A percentile compares a stretch with the other conserved stretches of the same genome.
phyloP scores from a whole-genome alignment of 2,888 invertebrate genomes.

The Tenthredo notha region DNA sequence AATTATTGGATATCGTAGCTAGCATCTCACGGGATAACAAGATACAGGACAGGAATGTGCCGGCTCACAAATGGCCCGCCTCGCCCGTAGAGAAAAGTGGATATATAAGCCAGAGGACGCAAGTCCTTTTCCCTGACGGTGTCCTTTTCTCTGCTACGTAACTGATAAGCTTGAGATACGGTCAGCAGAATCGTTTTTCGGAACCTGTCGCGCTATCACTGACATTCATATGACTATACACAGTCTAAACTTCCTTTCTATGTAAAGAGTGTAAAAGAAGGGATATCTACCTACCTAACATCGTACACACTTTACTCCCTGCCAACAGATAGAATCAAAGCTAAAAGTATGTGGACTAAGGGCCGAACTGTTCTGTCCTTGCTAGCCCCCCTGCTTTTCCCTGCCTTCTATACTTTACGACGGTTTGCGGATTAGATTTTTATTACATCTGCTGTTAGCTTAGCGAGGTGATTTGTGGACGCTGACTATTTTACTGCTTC shows the following conservation, averaged over 20 bases:
- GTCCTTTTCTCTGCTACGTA: slow-evolving; percentile 21
- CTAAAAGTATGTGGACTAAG: slow-evolving; percentile 2
- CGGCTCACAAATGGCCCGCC: slow-evolving; percentile 61
- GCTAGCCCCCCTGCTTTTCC: neutral
- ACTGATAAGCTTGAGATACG: slow-evolving; percentile 42
- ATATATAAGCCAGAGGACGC: slow-evolving; percentile 30
- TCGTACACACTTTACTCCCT: slow-evolving; percentile 4
- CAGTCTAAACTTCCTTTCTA: neutral
- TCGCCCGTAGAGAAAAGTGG: slow-evolving; percentile 35
- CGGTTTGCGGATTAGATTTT: slow-evolving; percentile 55
- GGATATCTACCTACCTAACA: neutral
- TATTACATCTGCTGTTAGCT: slow-evolving; percentile 54
- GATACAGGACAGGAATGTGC: slow-evolving; percentile 63
- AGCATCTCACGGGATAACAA: slow-evolving; percentile 64
- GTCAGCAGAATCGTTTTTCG: slow-evolving; percentile 43
- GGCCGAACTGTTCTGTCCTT: neutral
- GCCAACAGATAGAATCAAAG: slow-evolving; percentile 42
- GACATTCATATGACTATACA: slow-evolving; percentile 8
- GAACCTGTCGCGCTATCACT: slow-evolving; percentile 33
- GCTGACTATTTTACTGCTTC: slow-evolving; percentile 54
- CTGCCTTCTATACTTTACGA: slow-evolving; percentile 45
- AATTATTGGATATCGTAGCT: slow-evolving; percentile 61
- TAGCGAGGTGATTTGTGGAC: slow-evolving; percentile 52
- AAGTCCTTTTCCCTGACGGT: slow-evolving; percentile 19
- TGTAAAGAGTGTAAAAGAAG: slow-evolving; percentile 29